Base-by-base conservation (phyloP, 2,113 vertebrate species). In the Thryonomys swinderianus region DNA sequence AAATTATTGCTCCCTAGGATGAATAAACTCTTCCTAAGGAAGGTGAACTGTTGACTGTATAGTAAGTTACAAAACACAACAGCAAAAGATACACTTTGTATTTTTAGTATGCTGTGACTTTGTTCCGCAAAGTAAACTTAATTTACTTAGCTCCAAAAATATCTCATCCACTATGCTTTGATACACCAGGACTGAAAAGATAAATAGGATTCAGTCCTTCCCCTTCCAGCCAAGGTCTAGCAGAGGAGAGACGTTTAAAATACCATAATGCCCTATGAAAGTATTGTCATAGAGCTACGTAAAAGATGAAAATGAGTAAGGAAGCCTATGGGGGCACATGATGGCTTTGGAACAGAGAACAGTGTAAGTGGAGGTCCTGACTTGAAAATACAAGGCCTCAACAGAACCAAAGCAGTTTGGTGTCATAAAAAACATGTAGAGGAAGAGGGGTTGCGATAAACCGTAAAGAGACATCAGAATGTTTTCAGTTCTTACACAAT, bases 71-170 rank as follows among this genome's bases (percentile, higher is more conserved):
- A 61, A 95, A 91, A 37, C 40, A 93, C 27, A 92, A 45, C 16
- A 40, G 34, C 83, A 84, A 81, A 64, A n/a, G 18, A 25, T 66
- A 89, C 2, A 32, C 27, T 84, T 85, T 92, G 37, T 78, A 57
- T 96, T 93, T 94, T 93, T 90, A 87, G 3, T 64, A 53, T 64
- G 48, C 12, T 93, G 37, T 48, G 34, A 91, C 83, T 92, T 94
- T 48, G 45, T 87, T 91, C 76, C 10, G 48, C 48, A 51, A 51
- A 5, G 10, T 51, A 51, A 51, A 51, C n/a, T n/a, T n/a, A n/a
- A n/a, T n/a, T n/a, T n/a, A n/a, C n/a, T n/a, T n/a, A n/a, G n/a
- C n/a, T n/a, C n/a, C 10, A 86, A 86, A 55, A 81, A 48, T 76
- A 89, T 12, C 7, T 84, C 64, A 90, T 84, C 57, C 14, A 85